phyloP scores from a whole-genome alignment of 2,113 vertebrate species.

The cattle (Bos taurus) region DNA sequence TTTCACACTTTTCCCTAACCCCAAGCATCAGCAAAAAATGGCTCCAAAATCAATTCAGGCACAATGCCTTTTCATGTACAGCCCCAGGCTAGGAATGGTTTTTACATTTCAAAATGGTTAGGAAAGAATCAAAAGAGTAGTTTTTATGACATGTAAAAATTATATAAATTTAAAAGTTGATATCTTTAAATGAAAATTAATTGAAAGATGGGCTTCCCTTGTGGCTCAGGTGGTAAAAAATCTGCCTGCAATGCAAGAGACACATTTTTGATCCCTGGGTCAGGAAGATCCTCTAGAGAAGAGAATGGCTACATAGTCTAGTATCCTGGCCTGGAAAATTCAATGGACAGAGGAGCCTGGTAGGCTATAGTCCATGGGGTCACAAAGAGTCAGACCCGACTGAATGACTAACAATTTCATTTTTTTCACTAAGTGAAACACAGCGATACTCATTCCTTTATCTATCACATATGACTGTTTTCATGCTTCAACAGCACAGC shows the following conservation, averaged over 20 bases:
- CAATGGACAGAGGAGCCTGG: not conserved
- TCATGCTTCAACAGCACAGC: not conserved
- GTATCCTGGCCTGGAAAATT: not conserved
- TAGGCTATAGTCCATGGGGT: not conserved
- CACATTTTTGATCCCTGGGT: not conserved
- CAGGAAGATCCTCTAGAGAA: not conserved
- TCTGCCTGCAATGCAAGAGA: not conserved
- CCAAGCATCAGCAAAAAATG: not conserved
- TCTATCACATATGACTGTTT: not conserved
- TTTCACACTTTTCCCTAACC: not conserved
- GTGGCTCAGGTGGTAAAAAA: not conserved
- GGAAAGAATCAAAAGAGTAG: not conserved
- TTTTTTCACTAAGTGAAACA: not conserved
- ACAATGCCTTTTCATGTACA: not conserved
- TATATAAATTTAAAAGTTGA: slow-evolving; percentile 25
- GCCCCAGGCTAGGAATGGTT: not conserved
- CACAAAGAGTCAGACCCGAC: not conserved
- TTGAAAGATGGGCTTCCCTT: not conserved
- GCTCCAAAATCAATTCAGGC: not conserved
- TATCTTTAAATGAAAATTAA: slow-evolving; percentile 18
- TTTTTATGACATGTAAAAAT: slow-evolving; percentile 17
- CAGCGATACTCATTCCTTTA: not conserved
- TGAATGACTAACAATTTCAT: not conserved
- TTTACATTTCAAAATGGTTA: not conserved
- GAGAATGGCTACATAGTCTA: not conserved